phyloP scores from a whole-genome alignment of 2,888 invertebrate genomes.

The Eustalomyia histrio region DNA sequence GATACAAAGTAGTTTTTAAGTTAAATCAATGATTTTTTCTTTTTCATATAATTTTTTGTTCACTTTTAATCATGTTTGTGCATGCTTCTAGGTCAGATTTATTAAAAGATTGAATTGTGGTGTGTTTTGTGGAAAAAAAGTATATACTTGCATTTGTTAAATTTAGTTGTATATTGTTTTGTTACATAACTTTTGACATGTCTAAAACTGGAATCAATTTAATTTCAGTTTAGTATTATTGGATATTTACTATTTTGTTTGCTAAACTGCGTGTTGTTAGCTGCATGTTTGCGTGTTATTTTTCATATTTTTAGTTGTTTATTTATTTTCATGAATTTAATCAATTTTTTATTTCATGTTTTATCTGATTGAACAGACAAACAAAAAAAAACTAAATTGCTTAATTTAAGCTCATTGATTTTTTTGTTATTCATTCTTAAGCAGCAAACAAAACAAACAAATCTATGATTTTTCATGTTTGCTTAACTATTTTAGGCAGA shows the following conservation, averaged over 20 bases:
- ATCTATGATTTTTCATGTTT: background rate
- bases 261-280: conserved; percentile 44
- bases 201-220: conserved; percentile 27
- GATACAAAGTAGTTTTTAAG: background rate
- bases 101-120: conserved; percentile 52
- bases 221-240: background rate
- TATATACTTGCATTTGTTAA: background rate
- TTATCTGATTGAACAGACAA: conserved; percentile 61
- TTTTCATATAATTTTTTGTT: background rate
- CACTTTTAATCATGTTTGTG: conserved; percentile 51
- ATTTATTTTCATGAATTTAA: conserved; percentile 59
- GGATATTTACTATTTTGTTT: background rate
- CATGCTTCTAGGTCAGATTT: conserved; percentile 62
- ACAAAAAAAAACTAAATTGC: conserved; percentile 57
- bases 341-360: conserved; percentile 49
- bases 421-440: background rate
- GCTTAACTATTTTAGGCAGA: background rate
- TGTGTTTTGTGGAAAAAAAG: background rate
- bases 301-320: conserved; percentile 50
- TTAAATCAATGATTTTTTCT: conserved; percentile 26
- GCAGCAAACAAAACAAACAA: background rate
- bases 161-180: conserved; percentile 9
- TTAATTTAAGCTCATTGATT: conserved; percentile 60
- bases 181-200: conserved; percentile 52
- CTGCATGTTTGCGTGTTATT: conserved; percentile 64